phyloP scores from a whole-genome alignment of 1,140 invertebrate species.

The Drosophila micromelanica region DNA sequence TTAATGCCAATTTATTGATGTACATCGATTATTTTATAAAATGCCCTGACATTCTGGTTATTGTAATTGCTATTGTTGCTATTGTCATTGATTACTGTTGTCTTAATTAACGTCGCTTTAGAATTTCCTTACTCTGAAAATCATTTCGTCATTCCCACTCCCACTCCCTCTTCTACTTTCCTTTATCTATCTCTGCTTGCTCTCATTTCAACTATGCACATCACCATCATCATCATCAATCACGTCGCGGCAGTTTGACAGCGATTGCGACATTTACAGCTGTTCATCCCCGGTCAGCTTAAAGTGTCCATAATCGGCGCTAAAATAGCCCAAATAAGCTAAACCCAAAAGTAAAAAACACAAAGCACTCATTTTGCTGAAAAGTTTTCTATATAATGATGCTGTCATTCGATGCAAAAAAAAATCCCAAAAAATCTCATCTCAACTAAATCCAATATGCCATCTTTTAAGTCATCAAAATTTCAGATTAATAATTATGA shows the following conservation, averaged over 20 bases:
- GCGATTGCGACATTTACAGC: constrained; percentile 79
- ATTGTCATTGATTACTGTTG: constrained; percentile 27
- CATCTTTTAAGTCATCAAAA: too few species aligned
- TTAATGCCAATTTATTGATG: constrained; percentile 60
- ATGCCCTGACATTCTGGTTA: constrained; percentile 25
- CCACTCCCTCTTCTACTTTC: too few species aligned
- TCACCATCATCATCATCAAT: constrained; percentile 73
- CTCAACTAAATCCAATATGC: too few species aligned
- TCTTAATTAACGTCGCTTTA: constrained; percentile 43
- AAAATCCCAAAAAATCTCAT: too few species aligned
- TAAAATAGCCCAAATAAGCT: constrained; percentile 6
- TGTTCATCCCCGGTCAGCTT: constrained; percentile 55
- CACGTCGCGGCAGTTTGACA: constrained; percentile 67
- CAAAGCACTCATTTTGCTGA: constrained; percentile 11
- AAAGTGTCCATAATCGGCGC: constrained; percentile 34
- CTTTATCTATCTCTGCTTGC: background rate
- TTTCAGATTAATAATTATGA: too few species aligned
- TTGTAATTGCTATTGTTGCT: background rate
- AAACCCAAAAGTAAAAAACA: constrained; percentile 2
- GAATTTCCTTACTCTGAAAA: background rate
- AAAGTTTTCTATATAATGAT: constrained; percentile 15
- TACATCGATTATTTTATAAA: constrained; percentile 39
- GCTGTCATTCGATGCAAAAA: constrained; percentile 10
- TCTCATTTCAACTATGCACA: background rate
- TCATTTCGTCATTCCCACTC: background rate